A percentile compares a stretch with the other conserved stretches of the same genome.
phyloP scores from a whole-genome alignment of 1,140 invertebrate genomes.

The Apolygus lucorum region DNA sequence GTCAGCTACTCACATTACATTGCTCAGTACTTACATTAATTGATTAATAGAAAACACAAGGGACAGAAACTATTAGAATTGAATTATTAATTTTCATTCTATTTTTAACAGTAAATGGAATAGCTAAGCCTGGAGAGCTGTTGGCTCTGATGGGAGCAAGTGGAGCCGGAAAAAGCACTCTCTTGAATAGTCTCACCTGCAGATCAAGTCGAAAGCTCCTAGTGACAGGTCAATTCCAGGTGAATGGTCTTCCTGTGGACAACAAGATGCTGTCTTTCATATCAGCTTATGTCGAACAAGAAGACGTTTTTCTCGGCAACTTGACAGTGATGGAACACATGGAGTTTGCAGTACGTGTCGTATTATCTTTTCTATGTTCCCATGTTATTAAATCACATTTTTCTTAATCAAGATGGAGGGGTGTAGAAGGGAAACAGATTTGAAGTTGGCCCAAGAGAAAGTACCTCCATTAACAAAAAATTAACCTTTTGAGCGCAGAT shows the following conservation, averaged over 20 bases:
- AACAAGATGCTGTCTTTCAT: slow-evolving; percentile 58
- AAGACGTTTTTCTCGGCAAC: slow-evolving; percentile 87
- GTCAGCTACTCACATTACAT: not conserved
- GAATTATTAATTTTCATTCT: not conserved
- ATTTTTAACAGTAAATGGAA: slow-evolving; percentile 35
- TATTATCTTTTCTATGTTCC: too few species aligned
- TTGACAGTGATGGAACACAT: slow-evolving; percentile 87
- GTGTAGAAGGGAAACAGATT: too few species aligned
- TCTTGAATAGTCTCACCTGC: slow-evolving; percentile 16
- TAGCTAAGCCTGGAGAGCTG: slow-evolving; percentile 47
- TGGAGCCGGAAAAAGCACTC: slow-evolving; percentile 45
- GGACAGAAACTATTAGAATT: not conserved
- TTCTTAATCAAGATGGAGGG: too few species aligned
- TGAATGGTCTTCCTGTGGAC: slow-evolving; percentile 59
- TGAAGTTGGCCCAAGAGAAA: too few species aligned
- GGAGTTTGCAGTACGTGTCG: slow-evolving; percentile 61
- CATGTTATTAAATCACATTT: too few species aligned
- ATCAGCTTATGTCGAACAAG: slow-evolving; percentile 92
- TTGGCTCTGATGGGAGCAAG: slow-evolving; percentile 53
- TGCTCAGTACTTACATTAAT: not conserved
- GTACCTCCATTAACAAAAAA: too few species aligned
- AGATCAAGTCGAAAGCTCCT: slow-evolving; percentile 2
- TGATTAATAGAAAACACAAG: not conserved
- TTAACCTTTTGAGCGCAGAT: too few species aligned
- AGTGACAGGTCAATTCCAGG: slow-evolving; percentile 20